phyloP scores from a whole-genome alignment of 2,113 vertebrate genomes.

The Semnornis frantzii region DNA sequence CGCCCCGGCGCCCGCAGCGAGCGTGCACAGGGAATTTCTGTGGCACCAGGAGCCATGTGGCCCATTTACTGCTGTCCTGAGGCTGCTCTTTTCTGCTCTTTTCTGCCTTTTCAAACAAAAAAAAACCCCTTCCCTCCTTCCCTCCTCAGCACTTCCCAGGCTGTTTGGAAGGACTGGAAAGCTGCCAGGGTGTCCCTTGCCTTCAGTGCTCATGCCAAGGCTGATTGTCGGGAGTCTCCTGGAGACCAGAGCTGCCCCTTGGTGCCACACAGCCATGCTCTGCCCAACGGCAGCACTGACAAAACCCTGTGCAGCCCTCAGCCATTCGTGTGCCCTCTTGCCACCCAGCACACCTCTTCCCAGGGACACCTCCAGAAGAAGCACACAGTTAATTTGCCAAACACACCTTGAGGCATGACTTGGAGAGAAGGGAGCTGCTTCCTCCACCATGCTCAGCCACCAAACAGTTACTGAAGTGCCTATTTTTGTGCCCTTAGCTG shows the following conservation, averaged over 20 bases:
- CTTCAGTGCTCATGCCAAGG: accelerated
- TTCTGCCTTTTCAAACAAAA: background rate
- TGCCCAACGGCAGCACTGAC: accelerated
- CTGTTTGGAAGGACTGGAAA: accelerated
- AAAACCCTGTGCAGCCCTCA: accelerated
- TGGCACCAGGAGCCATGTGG: background rate
- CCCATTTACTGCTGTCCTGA: background rate
- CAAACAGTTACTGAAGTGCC: background rate
- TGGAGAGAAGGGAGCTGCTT: background rate
- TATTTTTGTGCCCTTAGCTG: background rate
- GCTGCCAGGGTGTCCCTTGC: background rate
- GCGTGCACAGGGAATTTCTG: background rate
- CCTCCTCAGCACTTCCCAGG: background rate
- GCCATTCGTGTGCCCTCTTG: accelerated
- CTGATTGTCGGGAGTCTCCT: background rate
- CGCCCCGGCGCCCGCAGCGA: accelerated
- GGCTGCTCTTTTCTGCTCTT: background rate
- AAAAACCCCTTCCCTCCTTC: background rate
- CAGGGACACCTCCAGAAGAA: accelerated
- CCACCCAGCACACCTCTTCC: background rate
- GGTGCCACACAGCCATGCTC: background rate
- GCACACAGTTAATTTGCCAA: background rate
- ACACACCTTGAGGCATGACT: accelerated
- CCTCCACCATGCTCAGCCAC: background rate
- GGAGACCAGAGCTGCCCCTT: background rate